Conservation (phyloP, 2,113 vertebrate species). For the Chionis minor region DNA sequence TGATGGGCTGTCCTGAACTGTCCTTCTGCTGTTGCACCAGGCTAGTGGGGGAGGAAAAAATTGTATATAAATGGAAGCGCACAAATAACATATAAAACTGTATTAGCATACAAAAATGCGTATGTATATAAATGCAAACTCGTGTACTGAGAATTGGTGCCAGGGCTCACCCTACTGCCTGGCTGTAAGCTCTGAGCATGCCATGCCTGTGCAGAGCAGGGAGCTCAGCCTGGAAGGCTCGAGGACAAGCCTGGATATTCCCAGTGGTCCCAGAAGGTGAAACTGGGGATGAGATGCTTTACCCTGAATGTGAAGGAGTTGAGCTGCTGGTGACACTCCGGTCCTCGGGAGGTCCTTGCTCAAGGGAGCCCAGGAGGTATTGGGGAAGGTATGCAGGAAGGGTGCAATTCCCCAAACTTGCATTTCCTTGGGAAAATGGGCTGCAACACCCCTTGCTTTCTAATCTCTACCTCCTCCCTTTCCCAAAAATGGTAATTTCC, state of each 20-base stretch:
- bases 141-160: fast-evolving
- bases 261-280: too few species aligned
- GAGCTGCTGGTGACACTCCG: neutral
- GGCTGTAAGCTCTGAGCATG: fast-evolving
- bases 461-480: neutral
- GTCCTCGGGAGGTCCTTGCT: neutral
- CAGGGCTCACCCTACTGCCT: neutral
- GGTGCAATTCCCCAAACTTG: neutral
- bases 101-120: too few species aligned
- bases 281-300: neutral
- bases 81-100: neutral
- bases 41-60: neutral
- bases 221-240: neutral
- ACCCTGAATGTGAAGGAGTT: neutral
- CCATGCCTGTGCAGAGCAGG: neutral
- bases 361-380: neutral
- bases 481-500: neutral
- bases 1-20: neutral
- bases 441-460: neutral
- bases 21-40: neutral
- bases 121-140: neutral
- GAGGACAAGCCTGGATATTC: too few species aligned
- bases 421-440: neutral
- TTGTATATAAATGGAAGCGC: neutral
- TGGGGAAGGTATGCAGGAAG: neutral